Percentiles rank a stretch among this genome's conserved stretches.
phyloP scores from a whole-genome alignment of 1,140 invertebrate genomes.

The Monochamus saltuarius region DNA sequence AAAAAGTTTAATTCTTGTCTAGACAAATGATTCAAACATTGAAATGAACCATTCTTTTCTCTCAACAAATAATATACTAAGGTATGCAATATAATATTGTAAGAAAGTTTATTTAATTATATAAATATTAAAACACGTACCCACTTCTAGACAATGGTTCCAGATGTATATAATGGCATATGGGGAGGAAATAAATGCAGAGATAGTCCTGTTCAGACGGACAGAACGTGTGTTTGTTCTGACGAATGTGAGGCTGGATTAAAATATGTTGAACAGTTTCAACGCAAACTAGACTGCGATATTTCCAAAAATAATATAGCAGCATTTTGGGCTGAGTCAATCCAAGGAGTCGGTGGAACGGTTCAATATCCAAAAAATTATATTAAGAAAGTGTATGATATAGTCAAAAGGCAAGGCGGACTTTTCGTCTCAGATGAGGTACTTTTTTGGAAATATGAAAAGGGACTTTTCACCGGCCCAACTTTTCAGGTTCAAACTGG shows the following conservation, averaged over 20 bases:
- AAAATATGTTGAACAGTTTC: conserved; percentile 80
- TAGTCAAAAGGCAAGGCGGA: conserved; percentile 79
- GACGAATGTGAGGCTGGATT: conserved; percentile 71
- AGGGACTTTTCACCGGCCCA: neutral
- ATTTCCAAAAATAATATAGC: conserved; percentile 71
- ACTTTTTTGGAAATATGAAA: conserved; percentile 22
- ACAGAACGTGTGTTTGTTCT: conserved; percentile 67
- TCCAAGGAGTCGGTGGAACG: conserved; percentile 89
- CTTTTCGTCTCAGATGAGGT: conserved; percentile 92
- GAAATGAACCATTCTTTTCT: too few relatives aligned
- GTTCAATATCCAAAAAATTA: conserved; percentile 92
- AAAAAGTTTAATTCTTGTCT: too few relatives aligned
- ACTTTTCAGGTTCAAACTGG: conserved; percentile 83
- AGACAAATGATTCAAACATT: too few relatives aligned
- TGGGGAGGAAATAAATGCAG: conserved; percentile 88
- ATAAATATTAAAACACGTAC: too few relatives aligned
- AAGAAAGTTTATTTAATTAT: too few relatives aligned
- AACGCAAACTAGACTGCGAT: conserved; percentile 70
- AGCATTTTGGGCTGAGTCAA: conserved; percentile 91
- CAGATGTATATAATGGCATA: conserved; percentile 84
- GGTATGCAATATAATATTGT: too few relatives aligned
- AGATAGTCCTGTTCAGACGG: conserved; percentile 81
- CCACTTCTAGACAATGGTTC: conserved; percentile 85
- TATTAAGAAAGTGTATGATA: conserved; percentile 77
- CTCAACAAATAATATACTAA: too few relatives aligned